Evolutionary conservation across 2,888 invertebrate genomes (phyloP).

Genomic region (Sabatieria punctata): DNA sequence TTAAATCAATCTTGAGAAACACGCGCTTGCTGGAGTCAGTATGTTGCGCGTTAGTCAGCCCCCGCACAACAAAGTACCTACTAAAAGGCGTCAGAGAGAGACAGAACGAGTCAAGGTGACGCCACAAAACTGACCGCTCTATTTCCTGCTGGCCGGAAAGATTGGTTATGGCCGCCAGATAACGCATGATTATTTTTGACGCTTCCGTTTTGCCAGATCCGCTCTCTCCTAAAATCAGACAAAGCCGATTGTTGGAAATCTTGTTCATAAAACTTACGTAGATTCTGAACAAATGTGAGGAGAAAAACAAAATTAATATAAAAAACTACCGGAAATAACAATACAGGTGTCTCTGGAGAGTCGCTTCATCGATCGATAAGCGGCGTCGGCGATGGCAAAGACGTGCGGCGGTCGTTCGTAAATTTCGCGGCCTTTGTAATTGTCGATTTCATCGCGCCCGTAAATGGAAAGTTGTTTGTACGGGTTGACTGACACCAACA

Average conservation of each 20-base stretch:
- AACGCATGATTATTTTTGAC: slow-evolving; percentile 94
- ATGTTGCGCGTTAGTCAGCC: too few species aligned
- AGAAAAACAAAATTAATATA: background rate
- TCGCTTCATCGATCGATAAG: slow-evolving; percentile 80
- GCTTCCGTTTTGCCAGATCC: slow-evolving; percentile 98
- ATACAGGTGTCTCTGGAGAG: slow-evolving; percentile 83
- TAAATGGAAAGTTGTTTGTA: slow-evolving; percentile 84
- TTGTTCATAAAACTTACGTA: too few species aligned
- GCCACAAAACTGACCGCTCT: slow-evolving; percentile 51
- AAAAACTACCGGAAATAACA: slow-evolving; percentile 53
- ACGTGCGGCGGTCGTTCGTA: slow-evolving; percentile 94
- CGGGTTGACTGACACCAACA: slow-evolving; percentile 83
- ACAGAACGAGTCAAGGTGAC: too few species aligned
- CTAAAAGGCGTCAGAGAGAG: too few species aligned
- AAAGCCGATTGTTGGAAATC: too few species aligned
- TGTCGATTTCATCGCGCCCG: slow-evolving; percentile 60
- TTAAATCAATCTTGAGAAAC: too few species aligned
- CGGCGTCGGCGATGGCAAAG: slow-evolving; percentile 91
- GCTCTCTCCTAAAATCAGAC: slow-evolving; percentile 66
- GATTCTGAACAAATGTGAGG: too few species aligned
- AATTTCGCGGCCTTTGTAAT: slow-evolving; percentile 82
- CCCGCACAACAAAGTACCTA: too few species aligned
- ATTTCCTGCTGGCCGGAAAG: slow-evolving; percentile 76
- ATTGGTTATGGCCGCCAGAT: slow-evolving; percentile 89
- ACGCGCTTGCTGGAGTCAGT: too few species aligned